Percentiles rank a stretch among this genome's conserved stretches.
phyloP scores from a whole-genome alignment of 2,888 invertebrate genomes.

The Uloborus plumipes region DNA sequence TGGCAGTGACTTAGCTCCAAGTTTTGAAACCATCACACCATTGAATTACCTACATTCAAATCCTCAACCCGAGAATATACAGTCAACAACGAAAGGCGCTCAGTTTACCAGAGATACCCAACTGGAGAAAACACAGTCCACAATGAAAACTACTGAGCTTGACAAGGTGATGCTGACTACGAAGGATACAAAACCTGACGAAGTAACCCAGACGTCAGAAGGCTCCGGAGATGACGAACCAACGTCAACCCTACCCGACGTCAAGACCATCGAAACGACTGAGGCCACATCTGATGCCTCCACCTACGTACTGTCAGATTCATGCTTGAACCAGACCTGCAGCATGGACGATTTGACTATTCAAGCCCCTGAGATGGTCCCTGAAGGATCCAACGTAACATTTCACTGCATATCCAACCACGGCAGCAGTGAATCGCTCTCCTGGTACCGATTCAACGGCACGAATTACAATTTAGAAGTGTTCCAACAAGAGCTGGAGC shows the following conservation, averaged over 20 bases:
- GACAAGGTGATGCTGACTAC: neutral
- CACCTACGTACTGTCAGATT: too few relatives aligned
- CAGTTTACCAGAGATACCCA: neutral
- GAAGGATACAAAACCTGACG: neutral
- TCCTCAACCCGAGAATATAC: neutral
- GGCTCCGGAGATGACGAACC: constrained; percentile 24
- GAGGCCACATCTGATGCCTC: too few relatives aligned
- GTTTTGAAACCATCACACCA: too few relatives aligned
- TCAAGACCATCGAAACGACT: neutral
- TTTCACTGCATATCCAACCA: neutral
- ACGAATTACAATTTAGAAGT: constrained; percentile 13
- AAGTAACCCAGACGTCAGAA: neutral
- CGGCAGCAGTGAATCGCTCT: neutral
- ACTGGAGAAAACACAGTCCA: neutral
- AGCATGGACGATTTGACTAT: neutral
- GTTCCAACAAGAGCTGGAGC: neutral
- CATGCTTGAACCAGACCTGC: constrained; percentile 1
- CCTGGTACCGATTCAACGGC: constrained; percentile 29
- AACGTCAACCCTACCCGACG: too few relatives aligned
- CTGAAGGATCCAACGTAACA: constrained; percentile 29
- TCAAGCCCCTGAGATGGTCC: neutral
- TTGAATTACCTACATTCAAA: too few relatives aligned
- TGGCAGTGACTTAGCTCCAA: neutral
- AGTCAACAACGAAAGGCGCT: neutral
- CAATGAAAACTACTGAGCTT: neutral